Conservation (phyloP, 2,113 vertebrate species). For the Corydoras maculifer region DNA sequence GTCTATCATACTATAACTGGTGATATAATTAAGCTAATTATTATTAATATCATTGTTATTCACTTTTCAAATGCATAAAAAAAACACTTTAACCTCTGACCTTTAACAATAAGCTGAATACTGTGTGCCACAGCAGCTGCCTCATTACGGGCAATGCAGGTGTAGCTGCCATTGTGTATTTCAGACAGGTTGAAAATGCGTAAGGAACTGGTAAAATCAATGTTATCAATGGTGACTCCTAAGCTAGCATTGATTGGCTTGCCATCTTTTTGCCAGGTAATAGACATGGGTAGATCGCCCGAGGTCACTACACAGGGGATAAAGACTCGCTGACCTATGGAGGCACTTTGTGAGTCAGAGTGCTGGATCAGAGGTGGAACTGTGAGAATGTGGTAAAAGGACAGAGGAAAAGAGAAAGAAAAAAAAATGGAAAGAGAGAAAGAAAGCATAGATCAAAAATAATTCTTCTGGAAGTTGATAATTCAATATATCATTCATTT, state of each 20-base stretch:
- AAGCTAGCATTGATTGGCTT: conserved; percentile 87
- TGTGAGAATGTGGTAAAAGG: conserved; percentile 40
- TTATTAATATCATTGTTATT: too few species aligned
- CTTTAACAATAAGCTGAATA: conserved; percentile 93
- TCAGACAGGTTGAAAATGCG: conserved; percentile 92
- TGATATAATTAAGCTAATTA: too few species aligned
- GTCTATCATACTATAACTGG: too few species aligned
- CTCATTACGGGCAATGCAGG: conserved; percentile 95
- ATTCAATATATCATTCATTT: too few species aligned
- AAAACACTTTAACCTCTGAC: conserved; percentile 53
- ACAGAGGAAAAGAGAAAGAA: neutral
- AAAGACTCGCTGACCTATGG: conserved; percentile 94
- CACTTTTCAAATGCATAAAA: too few species aligned
- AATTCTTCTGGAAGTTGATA: too few species aligned
- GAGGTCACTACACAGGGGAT: conserved; percentile 98
- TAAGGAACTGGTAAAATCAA: conserved; percentile 95
- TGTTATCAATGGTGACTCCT: conserved; percentile 95
- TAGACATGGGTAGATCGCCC: conserved; percentile 90
- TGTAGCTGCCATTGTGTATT: conserved; percentile 97
- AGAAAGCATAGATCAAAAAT: neutral
- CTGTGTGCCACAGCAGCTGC: conserved; percentile 91
- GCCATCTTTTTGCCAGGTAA: conserved; percentile 98
- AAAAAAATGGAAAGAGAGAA: neutral
- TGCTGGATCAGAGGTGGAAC: conserved; percentile 96
- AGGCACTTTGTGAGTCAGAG: conserved; percentile 94